Conservation (phyloP, 92 coral and sea anemone genomes). For the Porites divaricata region DNA sequence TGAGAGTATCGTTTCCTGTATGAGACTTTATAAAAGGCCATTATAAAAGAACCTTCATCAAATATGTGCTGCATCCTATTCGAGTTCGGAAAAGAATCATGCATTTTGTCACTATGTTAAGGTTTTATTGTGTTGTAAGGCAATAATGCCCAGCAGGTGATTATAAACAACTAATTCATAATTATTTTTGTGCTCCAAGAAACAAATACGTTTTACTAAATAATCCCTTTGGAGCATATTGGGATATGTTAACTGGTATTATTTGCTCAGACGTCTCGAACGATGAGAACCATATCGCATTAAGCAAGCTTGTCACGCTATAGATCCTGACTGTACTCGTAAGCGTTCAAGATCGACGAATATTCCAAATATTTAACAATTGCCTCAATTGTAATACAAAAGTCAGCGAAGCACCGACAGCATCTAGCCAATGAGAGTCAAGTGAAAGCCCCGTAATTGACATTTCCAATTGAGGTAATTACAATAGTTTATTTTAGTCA, state of each 20-base stretch:
- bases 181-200: neutral
- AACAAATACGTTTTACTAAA: neutral
- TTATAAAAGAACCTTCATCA: neutral
- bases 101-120: neutral
- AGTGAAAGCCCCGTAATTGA: constrained; percentile 49
- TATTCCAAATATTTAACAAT: constrained; percentile 39
- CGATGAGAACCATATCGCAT: neutral
- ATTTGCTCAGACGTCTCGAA: neutral
- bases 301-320: neutral
- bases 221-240: neutral
- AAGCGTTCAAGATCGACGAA: constrained; percentile 14
- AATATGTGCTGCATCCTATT: neutral
- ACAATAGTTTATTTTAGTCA: constrained; percentile 27
- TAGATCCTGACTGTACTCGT: neutral
- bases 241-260: neutral
- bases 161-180: constrained; percentile 18
- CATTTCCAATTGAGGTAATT: constrained; percentile 44
- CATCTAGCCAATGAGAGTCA: constrained; percentile 63
- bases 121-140: neutral
- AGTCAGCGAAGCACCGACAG: constrained; percentile 59
- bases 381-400: constrained; percentile 32
- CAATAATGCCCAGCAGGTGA: constrained; percentile 7
- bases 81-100: neutral
- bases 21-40: too few species aligned
- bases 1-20: too few species aligned